These are phyloP conservation scores for Anastrepha ludens DNA, from an alignment of 1,140 invertebrate species.

Conservation along the genomic window DNA sequence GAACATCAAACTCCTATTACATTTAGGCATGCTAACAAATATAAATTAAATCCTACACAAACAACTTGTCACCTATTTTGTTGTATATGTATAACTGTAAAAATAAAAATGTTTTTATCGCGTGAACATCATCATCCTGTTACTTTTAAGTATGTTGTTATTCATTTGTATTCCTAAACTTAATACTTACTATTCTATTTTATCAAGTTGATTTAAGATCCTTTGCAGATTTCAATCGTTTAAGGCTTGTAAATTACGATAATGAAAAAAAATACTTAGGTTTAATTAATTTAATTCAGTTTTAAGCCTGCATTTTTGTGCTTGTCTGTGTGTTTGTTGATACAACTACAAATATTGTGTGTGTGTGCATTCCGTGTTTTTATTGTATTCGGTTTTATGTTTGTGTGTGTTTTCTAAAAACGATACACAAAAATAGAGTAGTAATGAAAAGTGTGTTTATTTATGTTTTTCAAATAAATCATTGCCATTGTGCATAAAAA, in stretches of 20 bases:
- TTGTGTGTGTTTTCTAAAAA: slow-evolving; percentile 12
- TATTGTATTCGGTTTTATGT: slow-evolving; percentile 19
- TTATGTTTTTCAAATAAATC: background rate
- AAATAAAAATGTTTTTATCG: slow-evolving; percentile 30
- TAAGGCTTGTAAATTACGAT: background rate
- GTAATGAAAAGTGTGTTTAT: slow-evolving; percentile 20
- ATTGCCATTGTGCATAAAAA: background rate
- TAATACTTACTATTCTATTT: background rate
- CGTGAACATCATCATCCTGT: slow-evolving; percentile 3
- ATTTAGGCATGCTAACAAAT: slow-evolving; percentile 35
- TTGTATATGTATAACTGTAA: background rate
- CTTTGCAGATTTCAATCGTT: background rate
- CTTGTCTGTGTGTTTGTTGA: slow-evolving; percentile 24
- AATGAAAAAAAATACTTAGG: background rate
- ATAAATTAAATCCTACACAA: slow-evolving; percentile 9
- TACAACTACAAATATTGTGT: background rate
- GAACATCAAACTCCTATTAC: background rate
- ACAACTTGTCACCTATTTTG: background rate
- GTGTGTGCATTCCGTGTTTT: slow-evolving; percentile 37
- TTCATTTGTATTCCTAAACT: slow-evolving; percentile 46
- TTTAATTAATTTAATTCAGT: slow-evolving; percentile 22
- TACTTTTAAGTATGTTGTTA: slow-evolving; percentile 44
- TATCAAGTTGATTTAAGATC: background rate
- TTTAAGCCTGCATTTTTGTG: slow-evolving; percentile 26
- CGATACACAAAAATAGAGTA: background rate